Evolutionary conservation across 2,113 vertebrate genomes (phyloP).

Genomic region (Notothenia rossii): DNA sequence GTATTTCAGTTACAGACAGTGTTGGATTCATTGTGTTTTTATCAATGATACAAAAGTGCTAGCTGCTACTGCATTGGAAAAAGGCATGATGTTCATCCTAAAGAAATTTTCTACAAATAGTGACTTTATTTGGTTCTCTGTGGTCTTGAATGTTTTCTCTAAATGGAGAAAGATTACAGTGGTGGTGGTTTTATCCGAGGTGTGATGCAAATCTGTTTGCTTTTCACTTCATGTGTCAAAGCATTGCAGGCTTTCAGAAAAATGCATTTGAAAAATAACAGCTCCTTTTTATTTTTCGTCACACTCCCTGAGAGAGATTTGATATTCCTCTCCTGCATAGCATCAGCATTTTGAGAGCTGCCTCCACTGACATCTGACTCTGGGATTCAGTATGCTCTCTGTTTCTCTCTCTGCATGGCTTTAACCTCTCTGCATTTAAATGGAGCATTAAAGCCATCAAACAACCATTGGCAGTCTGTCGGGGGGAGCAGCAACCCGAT

Average conservation of each 20-base stretch:
- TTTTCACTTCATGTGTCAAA: slow-evolving; percentile 44
- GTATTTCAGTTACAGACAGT: slow-evolving; percentile 75
- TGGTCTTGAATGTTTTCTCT: background rate
- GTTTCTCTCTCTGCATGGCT: slow-evolving; percentile 83
- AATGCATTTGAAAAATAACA: too few relatives aligned
- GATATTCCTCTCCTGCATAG: slow-evolving; percentile 67
- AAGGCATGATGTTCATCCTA: slow-evolving; percentile 7
- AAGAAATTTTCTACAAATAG: background rate
- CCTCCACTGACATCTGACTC: slow-evolving; percentile 87
- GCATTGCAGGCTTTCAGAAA: slow-evolving; percentile 13
- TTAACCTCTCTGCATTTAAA: slow-evolving; percentile 86
- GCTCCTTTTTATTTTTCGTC: slow-evolving; percentile 20
- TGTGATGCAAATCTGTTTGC: slow-evolving; percentile 40
- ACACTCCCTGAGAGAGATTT: slow-evolving; percentile 55
- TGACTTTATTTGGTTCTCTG: background rate
- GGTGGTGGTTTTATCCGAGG: slow-evolving; percentile 33
- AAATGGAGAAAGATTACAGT: slow-evolving; percentile 16
- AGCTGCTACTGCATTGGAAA: slow-evolving; percentile 3
- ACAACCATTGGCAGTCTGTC: slow-evolving; percentile 92
- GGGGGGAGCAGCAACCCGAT: slow-evolving; percentile 88
- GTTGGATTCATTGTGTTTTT: too few relatives aligned
- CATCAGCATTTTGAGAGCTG: slow-evolving; percentile 80
- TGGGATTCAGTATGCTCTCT: slow-evolving; percentile 87
- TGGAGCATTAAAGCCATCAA: slow-evolving; percentile 91
- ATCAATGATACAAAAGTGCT: background rate